phyloP scores from a whole-genome alignment of 2,797 vertebrate genomes.

The Pseudotriccus pelzelni region DNA sequence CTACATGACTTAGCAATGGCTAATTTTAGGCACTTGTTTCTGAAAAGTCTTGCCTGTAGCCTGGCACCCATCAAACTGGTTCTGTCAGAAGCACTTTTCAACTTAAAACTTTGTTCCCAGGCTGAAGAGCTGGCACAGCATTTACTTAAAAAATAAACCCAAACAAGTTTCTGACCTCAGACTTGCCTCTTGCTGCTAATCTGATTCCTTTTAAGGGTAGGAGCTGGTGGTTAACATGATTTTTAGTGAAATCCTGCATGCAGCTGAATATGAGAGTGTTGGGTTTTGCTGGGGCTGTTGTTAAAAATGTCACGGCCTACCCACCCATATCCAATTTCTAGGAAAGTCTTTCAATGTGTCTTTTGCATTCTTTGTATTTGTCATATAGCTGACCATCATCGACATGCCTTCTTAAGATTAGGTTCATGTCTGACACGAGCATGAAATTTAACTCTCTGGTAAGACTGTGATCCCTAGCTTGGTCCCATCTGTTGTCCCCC shows the following conservation, averaged over 20 bases:
- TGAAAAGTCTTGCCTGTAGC: neutral
- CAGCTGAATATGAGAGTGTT: neutral
- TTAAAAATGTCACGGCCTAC: neutral
- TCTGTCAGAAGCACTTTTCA: slow-evolving; percentile 41
- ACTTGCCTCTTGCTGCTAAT: slow-evolving; percentile 53
- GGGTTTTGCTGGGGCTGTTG: neutral
- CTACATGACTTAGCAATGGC: neutral
- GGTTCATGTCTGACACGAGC: neutral
- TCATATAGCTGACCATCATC: neutral
- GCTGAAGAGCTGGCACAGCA: neutral
- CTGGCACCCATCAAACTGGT: slow-evolving; percentile 20
- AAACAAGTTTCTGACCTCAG: slow-evolving; percentile 51
- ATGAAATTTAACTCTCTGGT: neutral
- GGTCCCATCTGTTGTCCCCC: neutral
- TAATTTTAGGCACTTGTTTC: slow-evolving; percentile 38
- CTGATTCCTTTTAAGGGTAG: slow-evolving; percentile 74
- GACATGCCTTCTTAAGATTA: neutral
- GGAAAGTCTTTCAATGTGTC: neutral
- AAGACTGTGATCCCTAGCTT: neutral
- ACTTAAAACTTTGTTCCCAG: slow-evolving; percentile 51
- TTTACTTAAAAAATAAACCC: slow-evolving; percentile 26
- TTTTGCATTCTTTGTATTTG: neutral
- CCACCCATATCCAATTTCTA: neutral
- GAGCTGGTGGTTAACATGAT: slow-evolving; percentile 31
- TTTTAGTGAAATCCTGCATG: neutral